Base-by-base conservation (phyloP, 64 coral and sea anemone genomes). In the Dendronephthya gigantea region DNA sequence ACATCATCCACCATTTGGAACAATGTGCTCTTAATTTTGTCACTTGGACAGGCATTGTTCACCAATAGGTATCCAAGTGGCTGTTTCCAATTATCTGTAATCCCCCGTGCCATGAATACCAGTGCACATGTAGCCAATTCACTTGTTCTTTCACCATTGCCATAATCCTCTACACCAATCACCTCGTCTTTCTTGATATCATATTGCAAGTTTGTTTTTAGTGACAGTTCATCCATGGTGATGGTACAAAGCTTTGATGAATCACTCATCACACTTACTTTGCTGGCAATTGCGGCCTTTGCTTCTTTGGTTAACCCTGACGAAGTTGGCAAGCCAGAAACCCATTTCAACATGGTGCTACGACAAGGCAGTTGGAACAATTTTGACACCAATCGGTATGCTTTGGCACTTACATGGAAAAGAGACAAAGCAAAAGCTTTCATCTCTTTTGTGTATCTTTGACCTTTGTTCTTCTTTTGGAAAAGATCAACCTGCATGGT, bases 51-150 rank as follows among this genome's bases (percentile, higher is more conserved):
- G 17, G 82, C 25, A n/a, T n/a, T 9, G 16, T 48, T 83, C 41
- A 48, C 38, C 23, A 83, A 41, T n/a, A 83, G 9, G 29, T 45
- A 83, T 4, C 37, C 82, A 45, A 83, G 12, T 39, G 82, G 82
- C 19, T 83, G 41, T 19, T 83, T 83, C 82, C 82, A 82, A 39
- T 82, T 17, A 9, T 31, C 13, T 82, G 9, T 82, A 82, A 82
- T 32, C 2, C 75, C 75, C 35, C 75, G 1, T 2, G 75, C 75
- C 30, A 82, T 82, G 13, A 82, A 82, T 14, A 82, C 75, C 0
- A 82, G 75, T 33, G 33, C 75, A n/a, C 0, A 9, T 19, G 33
- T 32, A 1, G 75, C 75, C 19, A 82, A 5, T 37, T 37, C 16
- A 31, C 28, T 37, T 16, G 1, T n/a, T 39, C 75, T 82, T 82